These are phyloP conservation scores for Microctenopoma stevenorrisi DNA, from an alignment of 2,797 vertebrate species.

Conservation along the genomic window DNA sequence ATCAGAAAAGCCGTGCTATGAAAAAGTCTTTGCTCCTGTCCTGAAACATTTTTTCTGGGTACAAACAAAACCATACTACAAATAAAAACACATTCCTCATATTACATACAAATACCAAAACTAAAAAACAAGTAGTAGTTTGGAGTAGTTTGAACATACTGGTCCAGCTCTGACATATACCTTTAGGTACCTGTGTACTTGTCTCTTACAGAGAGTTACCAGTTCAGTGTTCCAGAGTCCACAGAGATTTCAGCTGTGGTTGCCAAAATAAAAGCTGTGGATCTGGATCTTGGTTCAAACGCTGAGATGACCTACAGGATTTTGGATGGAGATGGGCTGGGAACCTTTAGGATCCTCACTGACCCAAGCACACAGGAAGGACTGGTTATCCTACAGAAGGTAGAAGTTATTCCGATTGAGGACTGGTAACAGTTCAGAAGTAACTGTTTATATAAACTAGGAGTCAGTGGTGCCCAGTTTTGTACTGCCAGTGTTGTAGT, in stretches of 20 bases:
- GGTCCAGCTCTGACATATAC: no score
- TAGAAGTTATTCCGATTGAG: conserved; percentile 48
- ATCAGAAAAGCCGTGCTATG: no score
- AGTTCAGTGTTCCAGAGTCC: conserved; percentile 90
- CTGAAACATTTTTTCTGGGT: no score
- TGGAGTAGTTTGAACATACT: no score
- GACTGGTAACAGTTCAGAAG: neutral
- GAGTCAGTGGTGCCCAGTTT: no score
- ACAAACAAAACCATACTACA: no score
- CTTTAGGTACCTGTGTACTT: neutral
- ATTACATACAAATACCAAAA: no score
- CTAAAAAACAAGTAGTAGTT: no score
- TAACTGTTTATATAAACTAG: no score
- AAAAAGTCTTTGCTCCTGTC: no score
- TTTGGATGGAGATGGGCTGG: conserved; percentile 89
- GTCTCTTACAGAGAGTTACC: conserved; percentile 86
- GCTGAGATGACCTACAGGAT: conserved; percentile 95
- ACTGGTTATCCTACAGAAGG: conserved; percentile 90
- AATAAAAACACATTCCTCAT: no score
- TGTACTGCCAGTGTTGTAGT: no score
- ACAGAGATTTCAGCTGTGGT: conserved; percentile 86
- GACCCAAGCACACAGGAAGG: conserved; percentile 93
- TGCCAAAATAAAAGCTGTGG: conserved; percentile 91
- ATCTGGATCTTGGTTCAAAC: conserved; percentile 89
- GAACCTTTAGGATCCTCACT: conserved; percentile 88